A percentile compares a stretch with the other conserved stretches of the same genome.
Evolutionary conservation across 1,140 invertebrate genomes (phyloP).

Genomic region (Meloidogyne floridensis): DNA sequence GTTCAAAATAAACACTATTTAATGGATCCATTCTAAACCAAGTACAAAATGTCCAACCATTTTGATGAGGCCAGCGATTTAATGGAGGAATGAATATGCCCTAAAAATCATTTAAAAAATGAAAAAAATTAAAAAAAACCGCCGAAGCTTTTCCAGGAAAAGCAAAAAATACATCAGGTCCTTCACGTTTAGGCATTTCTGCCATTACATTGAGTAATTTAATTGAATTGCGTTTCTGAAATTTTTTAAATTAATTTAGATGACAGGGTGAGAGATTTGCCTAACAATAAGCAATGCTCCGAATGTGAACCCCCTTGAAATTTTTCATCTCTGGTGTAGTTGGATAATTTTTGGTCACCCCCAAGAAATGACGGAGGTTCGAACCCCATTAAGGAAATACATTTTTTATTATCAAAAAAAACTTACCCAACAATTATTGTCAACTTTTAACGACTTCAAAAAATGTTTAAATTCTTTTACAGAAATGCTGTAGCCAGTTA

Average conservation of each 20-base stretch:
- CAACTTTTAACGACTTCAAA: constrained; percentile 90
- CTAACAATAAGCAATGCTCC: no score
- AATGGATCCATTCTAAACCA: constrained; percentile 98
- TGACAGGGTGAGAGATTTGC: no score
- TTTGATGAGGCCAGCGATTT: constrained; percentile 95
- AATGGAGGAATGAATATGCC: constrained; percentile 92
- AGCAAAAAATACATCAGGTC: constrained; percentile 98
- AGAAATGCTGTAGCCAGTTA: constrained; percentile 96
- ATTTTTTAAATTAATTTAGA: constrained; percentile 43
- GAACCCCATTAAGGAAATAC: no score
- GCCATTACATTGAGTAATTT: constrained; percentile 92
- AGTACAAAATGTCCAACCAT: constrained; percentile 97
- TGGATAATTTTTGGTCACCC: no score
- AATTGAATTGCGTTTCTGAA: constrained; percentile 89
- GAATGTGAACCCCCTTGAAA: neutral
- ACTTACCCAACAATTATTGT: constrained; percentile 89
- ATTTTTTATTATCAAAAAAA: constrained; percentile 13
- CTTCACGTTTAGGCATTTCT: constrained; percentile 95
- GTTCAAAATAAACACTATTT: constrained; percentile 97
- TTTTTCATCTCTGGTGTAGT: neutral
- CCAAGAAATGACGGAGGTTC: no score
- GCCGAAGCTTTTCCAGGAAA: constrained; percentile 98
- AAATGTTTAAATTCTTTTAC: constrained; percentile 95
- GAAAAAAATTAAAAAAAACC: constrained; percentile 72
- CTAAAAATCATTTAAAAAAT: constrained; percentile 69